Evolutionary conservation across 1,140 invertebrate genomes (phyloP).

Genomic region (Pachyrhynchus sulphureomaculatus): DNA sequence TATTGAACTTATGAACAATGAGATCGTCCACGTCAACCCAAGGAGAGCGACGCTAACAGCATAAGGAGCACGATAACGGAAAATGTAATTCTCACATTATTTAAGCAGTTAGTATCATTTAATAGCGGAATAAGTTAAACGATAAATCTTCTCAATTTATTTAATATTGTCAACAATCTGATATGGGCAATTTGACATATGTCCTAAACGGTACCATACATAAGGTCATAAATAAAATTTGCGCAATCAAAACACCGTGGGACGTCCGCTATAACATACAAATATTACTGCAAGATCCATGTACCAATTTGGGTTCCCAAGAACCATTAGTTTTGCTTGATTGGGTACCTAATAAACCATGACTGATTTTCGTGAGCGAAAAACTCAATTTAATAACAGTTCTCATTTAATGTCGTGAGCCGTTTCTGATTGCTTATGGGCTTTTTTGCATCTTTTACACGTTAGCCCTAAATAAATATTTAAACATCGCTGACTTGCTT

Average conservation of each 20-base stretch:
- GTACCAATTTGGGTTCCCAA: background rate
- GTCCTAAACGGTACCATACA: too few species aligned
- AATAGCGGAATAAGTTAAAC: too few species aligned
- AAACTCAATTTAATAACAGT: slow-evolving; percentile 7
- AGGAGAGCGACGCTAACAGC: too few species aligned
- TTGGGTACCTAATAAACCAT: slow-evolving; percentile 15
- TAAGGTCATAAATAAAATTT: background rate
- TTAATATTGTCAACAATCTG: too few species aligned
- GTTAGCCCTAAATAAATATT: slow-evolving; percentile 5
- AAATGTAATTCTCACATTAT: too few species aligned
- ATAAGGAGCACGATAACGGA: too few species aligned
- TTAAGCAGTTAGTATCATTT: too few species aligned
- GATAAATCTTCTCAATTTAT: too few species aligned
- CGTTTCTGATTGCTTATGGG: background rate
- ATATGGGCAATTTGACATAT: too few species aligned
- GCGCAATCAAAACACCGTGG: background rate
- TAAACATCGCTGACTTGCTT: background rate
- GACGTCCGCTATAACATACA: background rate
- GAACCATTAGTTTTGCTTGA: slow-evolving; percentile 4
- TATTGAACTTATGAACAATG: too few species aligned
- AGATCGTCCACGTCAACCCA: too few species aligned
- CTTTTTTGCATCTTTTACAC: slow-evolving; percentile 3
- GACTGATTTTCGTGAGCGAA: slow-evolving; percentile 8
- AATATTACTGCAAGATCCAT: too few species aligned
- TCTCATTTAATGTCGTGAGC: background rate